Evolutionary conservation across 2,888 invertebrate species (phyloP), one percentile per base, ranked within the genome.

Genomic region (Mellilla xanthometata): DNA sequence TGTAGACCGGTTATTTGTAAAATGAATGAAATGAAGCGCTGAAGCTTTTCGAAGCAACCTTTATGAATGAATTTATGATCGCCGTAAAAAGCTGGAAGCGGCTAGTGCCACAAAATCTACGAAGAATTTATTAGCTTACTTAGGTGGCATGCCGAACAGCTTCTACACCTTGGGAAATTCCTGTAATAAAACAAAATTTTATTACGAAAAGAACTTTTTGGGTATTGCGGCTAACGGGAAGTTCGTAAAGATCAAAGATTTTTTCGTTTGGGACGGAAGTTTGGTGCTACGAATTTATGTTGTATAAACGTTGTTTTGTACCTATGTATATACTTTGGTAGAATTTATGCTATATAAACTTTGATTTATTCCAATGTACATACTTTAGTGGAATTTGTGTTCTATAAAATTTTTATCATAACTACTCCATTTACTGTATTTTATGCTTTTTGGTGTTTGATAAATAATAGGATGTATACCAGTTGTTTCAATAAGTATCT

Each of bases 111-210:
- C 31, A 35, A 53, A 30, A 34, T 19, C 6, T 19, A 19, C 6
- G 15, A 19, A 5, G 15, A 19, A 19, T 56, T 58, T 64, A 44
- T 48, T 58, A 61, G 70, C 87, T 87, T 87, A 88, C 88, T 88
- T 88, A 81, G 88, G 88, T 77, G 88, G 88, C 88, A 88, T 88
- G 78, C 68, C 68, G 84, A 65, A 60, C 78, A 58, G 67, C 76
- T 73, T 71, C 72, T 79, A 85, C 75, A 77, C 82, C 72, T 76
- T 74, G 72, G 76, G 66, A 79, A 75, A 76, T 73, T 73, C 88
- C 88, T 88, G 88, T 52, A 87, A 87, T 76, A 63, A 78, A 81
- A 85, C 70, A 82, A 82, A 77, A 74, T 67, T 58, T 58, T 59
- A 58, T 65, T 40, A 44, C 43, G 24, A 29, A 39, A 35, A 38